Percentiles rank a stretch among this genome's conserved stretches.
These are phyloP conservation scores for Drosophila baimaii DNA, from an alignment of 1,140 invertebrate species.

Conservation along the genomic window DNA sequence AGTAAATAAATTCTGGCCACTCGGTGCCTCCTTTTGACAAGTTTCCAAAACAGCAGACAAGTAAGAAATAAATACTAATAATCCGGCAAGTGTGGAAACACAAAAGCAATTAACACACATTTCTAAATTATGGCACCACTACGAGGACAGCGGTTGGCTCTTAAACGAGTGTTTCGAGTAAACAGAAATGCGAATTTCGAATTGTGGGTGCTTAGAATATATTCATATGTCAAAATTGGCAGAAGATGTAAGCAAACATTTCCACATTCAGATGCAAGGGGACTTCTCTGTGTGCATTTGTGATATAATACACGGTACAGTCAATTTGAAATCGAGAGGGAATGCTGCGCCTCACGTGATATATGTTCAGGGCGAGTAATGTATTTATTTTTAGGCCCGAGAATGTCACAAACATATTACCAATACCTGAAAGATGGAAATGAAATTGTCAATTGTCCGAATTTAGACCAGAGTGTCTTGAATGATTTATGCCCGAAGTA, in stretches of 20 bases:
- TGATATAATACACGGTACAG: neutral
- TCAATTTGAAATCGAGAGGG: conserved; percentile 31
- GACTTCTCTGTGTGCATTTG: neutral
- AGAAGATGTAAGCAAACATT: conserved; percentile 25
- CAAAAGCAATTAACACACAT: conserved; percentile 60
- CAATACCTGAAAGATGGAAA: conserved; percentile 13
- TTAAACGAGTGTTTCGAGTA: conserved; percentile 13
- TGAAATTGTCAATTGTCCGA: conserved; percentile 15
- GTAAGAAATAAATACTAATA: conserved; percentile 19
- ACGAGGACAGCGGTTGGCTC: conserved; percentile 27
- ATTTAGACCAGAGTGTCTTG: neutral
- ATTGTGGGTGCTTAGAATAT: conserved; percentile 4
- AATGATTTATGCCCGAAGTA: conserved; percentile 9
- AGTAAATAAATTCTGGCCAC: conserved; percentile 29
- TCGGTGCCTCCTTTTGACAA: conserved; percentile 39
- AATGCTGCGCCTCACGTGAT: no score
- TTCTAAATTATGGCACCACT: conserved; percentile 20
- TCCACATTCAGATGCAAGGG: neutral
- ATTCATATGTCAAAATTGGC: conserved; percentile 51
- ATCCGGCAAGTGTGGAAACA: conserved; percentile 33
- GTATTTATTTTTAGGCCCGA: conserved; percentile 16
- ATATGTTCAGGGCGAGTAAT: no score
- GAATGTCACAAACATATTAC: conserved; percentile 23
- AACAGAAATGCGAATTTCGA: conserved; percentile 33
- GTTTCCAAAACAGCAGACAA: conserved; percentile 41